phyloP scores from a whole-genome alignment of 1,140 invertebrate species.

The Drosophila sechellia region DNA sequence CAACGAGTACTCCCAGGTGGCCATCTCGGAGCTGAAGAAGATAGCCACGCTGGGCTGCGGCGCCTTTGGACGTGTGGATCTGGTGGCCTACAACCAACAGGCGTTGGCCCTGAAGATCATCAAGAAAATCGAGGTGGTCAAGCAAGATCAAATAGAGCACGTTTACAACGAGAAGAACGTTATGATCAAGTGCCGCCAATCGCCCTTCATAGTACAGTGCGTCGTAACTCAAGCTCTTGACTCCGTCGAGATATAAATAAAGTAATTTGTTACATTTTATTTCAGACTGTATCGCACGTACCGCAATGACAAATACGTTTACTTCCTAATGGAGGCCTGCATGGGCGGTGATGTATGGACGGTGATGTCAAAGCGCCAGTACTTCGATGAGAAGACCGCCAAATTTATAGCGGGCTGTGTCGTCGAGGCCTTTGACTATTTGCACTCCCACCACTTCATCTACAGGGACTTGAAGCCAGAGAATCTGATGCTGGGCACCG shows the following conservation, averaged over 20 bases:
- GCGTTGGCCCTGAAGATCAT: constrained; percentile 96
- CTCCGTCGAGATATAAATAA: background rate
- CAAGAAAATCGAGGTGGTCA: constrained; percentile 96
- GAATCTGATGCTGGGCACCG: constrained; percentile 94
- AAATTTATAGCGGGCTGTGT: constrained; percentile 96
- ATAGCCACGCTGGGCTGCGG: constrained; percentile 95
- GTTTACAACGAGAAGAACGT: constrained; percentile 96
- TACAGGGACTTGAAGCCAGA: constrained; percentile 98
- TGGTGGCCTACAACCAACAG: constrained; percentile 89
- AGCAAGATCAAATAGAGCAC: constrained; percentile 96
- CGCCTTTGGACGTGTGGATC: constrained; percentile 96
- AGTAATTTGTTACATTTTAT: background rate
- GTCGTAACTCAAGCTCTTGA: constrained; percentile 39
- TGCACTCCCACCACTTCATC: constrained; percentile 94
- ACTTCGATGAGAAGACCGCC: constrained; percentile 93
- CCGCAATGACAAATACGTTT: constrained; percentile 97
- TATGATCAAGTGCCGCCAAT: constrained; percentile 90
- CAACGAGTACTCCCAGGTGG: constrained; percentile 89
- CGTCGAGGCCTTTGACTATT: constrained; percentile 95
- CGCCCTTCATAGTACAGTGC: constrained; percentile 93
- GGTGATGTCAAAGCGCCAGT: constrained; percentile 91
- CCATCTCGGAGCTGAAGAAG: constrained; percentile 92
- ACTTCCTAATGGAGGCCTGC: constrained; percentile 98
- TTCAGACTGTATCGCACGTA: constrained; percentile 95
- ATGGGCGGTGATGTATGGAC: constrained; percentile 99